These are phyloP conservation scores for Recurvirostra avosetta DNA, from an alignment of 2,113 vertebrate species.

Conservation along the genomic window DNA sequence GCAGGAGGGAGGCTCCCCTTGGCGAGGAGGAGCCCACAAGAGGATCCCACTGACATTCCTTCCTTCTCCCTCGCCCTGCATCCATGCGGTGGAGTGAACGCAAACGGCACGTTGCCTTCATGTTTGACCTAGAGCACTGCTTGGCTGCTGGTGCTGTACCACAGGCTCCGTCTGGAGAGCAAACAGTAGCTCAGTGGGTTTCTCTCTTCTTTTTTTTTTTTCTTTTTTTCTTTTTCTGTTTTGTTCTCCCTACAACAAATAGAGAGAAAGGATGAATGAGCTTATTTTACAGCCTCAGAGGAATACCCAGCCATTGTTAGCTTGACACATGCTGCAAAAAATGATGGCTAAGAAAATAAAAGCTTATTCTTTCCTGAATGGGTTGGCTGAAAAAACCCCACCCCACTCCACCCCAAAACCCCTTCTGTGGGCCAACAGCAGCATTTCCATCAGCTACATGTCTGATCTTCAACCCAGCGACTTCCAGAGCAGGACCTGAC, in stretches of 20 bases:
- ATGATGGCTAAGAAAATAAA: neutral
- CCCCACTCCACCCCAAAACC: neutral
- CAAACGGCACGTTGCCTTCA: neutral
- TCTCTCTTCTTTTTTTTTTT: neutral
- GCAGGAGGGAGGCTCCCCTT: neutral
- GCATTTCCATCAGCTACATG: neutral
- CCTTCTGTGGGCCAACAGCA: neutral
- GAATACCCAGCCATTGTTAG: constrained; percentile 22
- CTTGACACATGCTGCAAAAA: neutral
- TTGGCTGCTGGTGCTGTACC: neutral
- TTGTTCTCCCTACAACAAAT: neutral
- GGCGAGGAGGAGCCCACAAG: neutral
- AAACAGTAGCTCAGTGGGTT: neutral
- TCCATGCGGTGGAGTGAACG: neutral
- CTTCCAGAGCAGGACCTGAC: neutral
- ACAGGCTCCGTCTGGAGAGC: neutral
- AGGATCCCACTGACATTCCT: neutral
- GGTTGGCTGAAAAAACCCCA: neutral
- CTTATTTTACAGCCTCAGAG: constrained; percentile 14
- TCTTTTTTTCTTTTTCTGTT: neutral
- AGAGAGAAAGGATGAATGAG: constrained; percentile 29
- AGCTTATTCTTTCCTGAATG: constrained; percentile 6
- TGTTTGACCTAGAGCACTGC: neutral
- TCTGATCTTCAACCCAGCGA: neutral
- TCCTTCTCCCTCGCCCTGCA: neutral